Evolutionary conservation across 2,888 invertebrate genomes (phyloP).

Genomic region (Melieria crassipennis): DNA sequence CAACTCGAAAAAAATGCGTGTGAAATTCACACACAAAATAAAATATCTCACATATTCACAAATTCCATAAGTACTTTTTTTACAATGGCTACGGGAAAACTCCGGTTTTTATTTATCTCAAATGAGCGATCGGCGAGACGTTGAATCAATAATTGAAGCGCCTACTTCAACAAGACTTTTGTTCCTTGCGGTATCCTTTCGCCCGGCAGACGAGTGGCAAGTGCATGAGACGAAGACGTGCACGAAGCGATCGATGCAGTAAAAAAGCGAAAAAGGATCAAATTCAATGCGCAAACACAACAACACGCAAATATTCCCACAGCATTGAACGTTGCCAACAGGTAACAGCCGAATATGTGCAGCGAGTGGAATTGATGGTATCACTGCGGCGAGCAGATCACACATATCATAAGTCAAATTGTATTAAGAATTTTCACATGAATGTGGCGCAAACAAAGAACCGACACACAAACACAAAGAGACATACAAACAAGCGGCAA

Average conservation of each 20-base stretch:
- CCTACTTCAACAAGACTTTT: slow-evolving; percentile 27
- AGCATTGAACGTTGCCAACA: slow-evolving; percentile 5
- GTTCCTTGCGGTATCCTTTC: slow-evolving; percentile 9
- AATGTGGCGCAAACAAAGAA: no score
- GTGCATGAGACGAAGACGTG: slow-evolving; percentile 9
- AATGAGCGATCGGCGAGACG: background rate
- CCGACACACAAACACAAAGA: no score
- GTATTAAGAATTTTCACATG: slow-evolving; percentile 9
- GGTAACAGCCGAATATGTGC: slow-evolving; percentile 1
- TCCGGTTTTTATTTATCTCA: background rate
- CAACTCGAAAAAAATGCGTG: slow-evolving; percentile 26
- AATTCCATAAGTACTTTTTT: background rate
- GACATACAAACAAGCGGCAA: no score
- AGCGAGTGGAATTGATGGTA: slow-evolving; percentile 19
- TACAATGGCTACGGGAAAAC: no score
- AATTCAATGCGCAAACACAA: slow-evolving; percentile 28
- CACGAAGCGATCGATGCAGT: background rate
- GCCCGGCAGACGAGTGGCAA: background rate
- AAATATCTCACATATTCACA: slow-evolving; percentile 11
- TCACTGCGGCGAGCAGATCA: slow-evolving; percentile 4
- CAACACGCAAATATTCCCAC: slow-evolving; percentile 23
- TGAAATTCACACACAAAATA: slow-evolving; percentile 27
- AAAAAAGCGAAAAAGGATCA: slow-evolving; percentile 21
- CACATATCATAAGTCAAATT: slow-evolving; percentile 27
- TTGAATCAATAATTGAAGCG: slow-evolving; percentile 32